A percentile compares a stretch with the other conserved stretches of the same genome.
phyloP scores from a whole-genome alignment of 2,113 vertebrate species.

The Megaceryle torquata region DNA sequence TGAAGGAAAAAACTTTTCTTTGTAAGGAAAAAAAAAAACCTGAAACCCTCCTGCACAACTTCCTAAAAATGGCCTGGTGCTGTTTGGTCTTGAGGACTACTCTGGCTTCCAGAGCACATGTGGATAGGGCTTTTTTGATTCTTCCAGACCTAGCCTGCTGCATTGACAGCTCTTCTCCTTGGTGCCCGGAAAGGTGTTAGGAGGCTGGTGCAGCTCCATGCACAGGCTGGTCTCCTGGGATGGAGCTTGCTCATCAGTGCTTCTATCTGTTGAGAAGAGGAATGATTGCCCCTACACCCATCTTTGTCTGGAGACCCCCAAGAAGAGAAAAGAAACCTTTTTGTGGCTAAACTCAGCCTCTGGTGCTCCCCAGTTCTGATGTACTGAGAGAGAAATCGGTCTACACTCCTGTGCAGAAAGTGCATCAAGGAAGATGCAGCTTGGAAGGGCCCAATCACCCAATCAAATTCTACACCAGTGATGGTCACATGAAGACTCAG shows the following conservation, averaged over 20 bases:
- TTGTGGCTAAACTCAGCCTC: not conserved
- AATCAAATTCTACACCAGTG: rapidly evolving
- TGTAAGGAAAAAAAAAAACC: not conserved
- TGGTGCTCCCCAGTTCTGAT: rapidly evolving
- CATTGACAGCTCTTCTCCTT: too few species aligned
- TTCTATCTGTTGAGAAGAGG: rapidly evolving
- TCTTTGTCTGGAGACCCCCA: not conserved
- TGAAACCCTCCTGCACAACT: not conserved
- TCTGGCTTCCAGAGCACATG: not conserved
- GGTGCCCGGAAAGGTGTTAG: rapidly evolving
- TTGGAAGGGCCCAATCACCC: not conserved
- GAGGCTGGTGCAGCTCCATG: rapidly evolving
- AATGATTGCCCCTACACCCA: not conserved
- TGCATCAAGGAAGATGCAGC: not conserved
- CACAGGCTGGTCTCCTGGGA: not conserved
- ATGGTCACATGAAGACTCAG: not conserved
- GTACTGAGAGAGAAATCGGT: not conserved
- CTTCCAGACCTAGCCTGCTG: not conserved
- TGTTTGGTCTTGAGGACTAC: not conserved
- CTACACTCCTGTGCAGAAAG: not conserved
- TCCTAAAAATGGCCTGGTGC: not conserved
- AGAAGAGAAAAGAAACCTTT: not conserved
- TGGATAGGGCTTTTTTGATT: not conserved
- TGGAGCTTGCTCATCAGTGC: not conserved
- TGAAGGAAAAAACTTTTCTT: not conserved